phyloP scores from a whole-genome alignment of 2,888 invertebrate species.

The Phragmatobia fuliginosa region DNA sequence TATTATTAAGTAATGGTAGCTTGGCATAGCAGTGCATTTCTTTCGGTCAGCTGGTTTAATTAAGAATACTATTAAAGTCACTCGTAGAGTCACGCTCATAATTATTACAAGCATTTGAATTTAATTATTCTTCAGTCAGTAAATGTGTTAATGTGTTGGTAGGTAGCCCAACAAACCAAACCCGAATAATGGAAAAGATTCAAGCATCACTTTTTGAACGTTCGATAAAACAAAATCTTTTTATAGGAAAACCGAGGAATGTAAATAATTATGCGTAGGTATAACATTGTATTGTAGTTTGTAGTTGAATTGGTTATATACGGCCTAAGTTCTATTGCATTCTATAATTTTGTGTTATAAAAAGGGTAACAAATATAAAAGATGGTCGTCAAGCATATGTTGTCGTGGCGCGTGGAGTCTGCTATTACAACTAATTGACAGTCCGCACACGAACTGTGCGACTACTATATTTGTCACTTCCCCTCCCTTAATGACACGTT shows the following conservation, averaged over 20 bases:
- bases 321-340: constrained; percentile 28
- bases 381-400: constrained; percentile 77
- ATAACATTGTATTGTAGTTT: constrained; percentile 25
- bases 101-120: constrained; percentile 44
- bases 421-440: constrained; percentile 82
- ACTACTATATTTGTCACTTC: constrained; percentile 81
- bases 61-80: constrained; percentile 46
- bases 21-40: constrained; percentile 27
- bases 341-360: constrained; percentile 77
- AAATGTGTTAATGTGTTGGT: background rate
- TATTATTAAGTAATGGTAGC: constrained; percentile 23
- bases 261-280: background rate
- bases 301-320: constrained; percentile 37
- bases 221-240: background rate
- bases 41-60: constrained; percentile 48
- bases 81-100: constrained; percentile 25
- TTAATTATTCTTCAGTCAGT: constrained; percentile 15
- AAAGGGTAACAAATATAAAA: constrained; percentile 77
- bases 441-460: constrained; percentile 73
- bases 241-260: constrained; percentile 3
- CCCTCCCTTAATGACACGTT: constrained; percentile 76
- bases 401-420: constrained; percentile 68
- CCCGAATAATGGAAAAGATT: background rate
- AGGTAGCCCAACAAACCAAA: background rate
- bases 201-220: background rate